A percentile compares a stretch with the other conserved stretches of the same genome.
phyloP scores from a whole-genome alignment of 2,888 invertebrate species.

The Odontothrips loti region DNA sequence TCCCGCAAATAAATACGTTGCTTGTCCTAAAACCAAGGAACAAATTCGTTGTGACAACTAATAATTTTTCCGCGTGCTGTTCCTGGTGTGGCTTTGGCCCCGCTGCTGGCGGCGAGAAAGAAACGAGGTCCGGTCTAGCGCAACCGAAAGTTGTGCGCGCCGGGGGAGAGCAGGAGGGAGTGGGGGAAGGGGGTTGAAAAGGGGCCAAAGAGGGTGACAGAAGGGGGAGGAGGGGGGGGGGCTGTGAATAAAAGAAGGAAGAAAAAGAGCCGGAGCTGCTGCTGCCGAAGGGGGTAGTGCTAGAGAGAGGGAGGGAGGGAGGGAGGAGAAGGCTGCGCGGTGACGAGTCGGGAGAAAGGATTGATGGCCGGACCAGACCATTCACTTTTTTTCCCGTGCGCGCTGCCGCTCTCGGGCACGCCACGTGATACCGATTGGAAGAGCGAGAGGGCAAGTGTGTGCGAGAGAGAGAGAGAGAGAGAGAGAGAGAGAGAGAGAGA shows the following conservation, averaged over 20 bases:
- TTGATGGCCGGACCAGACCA: conserved; percentile 8
- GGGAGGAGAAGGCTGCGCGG: neutral
- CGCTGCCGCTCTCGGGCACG: conserved; percentile 38
- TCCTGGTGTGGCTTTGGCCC: no score
- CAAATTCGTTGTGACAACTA: no score
- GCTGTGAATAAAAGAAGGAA: neutral
- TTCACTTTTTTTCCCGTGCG: conserved; percentile 10
- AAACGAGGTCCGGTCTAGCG: no score
- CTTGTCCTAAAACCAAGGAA: no score
- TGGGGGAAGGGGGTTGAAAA: neutral
- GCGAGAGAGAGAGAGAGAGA: conserved; percentile 6
- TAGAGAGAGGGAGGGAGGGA: neutral
- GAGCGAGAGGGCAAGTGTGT: neutral
- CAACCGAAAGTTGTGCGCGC: no score
- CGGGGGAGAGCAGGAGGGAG: neutral
- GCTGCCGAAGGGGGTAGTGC: neutral
- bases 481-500: conserved; percentile 29
- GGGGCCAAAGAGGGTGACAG: neutral
- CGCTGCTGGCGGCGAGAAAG: no score
- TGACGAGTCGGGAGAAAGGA: neutral
- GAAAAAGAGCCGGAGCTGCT: neutral
- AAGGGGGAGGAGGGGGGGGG: neutral
- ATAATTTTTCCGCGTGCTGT: no score
- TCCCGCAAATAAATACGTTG: no score
- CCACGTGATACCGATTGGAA: conserved; percentile 30